phyloP scores from a whole-genome alignment of 1,140 invertebrate species.

The Cotesia typhae region DNA sequence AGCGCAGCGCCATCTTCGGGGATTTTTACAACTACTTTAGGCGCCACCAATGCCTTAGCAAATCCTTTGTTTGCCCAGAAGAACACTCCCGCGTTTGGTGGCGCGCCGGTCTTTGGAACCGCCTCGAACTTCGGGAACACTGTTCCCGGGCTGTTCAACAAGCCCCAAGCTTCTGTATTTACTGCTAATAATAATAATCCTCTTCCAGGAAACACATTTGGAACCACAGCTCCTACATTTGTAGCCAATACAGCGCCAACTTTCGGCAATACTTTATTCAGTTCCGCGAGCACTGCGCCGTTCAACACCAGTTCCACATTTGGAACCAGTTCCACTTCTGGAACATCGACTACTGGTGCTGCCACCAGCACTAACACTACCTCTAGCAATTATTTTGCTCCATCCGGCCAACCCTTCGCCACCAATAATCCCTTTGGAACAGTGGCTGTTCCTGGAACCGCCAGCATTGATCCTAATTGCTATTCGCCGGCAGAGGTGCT shows the following conservation, averaged over 20 bases:
- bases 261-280: neutral
- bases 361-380: neutral
- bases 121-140: too few relatives aligned
- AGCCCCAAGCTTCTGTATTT: too few relatives aligned
- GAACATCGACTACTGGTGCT: slow-evolving; percentile 12
- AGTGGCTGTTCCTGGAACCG: neutral
- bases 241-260: neutral
- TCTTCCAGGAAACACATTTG: slow-evolving; percentile 45
- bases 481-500: slow-evolving; percentile 50
- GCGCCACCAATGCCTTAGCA: too few relatives aligned
- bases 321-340: slow-evolving; percentile 26
- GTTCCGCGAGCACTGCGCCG: slow-evolving; percentile 25
- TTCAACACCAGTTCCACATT: slow-evolving; percentile 22
- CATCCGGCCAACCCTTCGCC: slow-evolving; percentile 26
- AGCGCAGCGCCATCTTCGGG: too few relatives aligned
- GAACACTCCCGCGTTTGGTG: slow-evolving; percentile 50
- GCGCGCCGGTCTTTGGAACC: slow-evolving; percentile 42
- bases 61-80: too few relatives aligned
- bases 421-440: slow-evolving; percentile 40
- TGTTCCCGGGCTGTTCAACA: too few relatives aligned
- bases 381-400: slow-evolving; percentile 44
- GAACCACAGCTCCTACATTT: slow-evolving; percentile 20
- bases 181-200: neutral
- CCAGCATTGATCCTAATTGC: slow-evolving; percentile 49
- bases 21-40: too few relatives aligned